Percentiles rank a stretch among this genome's conserved stretches.
Evolutionary conservation across 2,797 vertebrate species (phyloP).

Genomic region (Toxotes lorentzi): DNA sequence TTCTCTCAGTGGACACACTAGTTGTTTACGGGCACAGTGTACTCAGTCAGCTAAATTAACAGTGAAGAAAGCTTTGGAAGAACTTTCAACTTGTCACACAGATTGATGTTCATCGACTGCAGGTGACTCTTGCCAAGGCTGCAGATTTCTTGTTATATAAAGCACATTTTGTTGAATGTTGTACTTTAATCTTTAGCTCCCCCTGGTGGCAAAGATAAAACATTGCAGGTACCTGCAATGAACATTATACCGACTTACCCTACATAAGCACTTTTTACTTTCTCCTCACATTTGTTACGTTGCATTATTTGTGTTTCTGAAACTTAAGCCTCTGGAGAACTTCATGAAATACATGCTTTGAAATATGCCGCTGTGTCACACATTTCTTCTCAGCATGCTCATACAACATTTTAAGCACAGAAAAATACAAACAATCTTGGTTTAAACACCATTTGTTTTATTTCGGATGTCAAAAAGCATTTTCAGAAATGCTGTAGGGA

Average conservation of each 20-base stretch:
- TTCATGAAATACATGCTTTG: slow-evolving; percentile 62
- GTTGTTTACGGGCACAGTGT: slow-evolving; percentile 20
- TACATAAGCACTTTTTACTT: slow-evolving; percentile 52
- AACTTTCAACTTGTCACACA: not conserved
- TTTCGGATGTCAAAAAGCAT: slow-evolving; percentile 73
- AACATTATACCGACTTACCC: not conserved
- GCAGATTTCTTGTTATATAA: slow-evolving; percentile 11
- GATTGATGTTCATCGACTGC: slow-evolving; percentile 20
- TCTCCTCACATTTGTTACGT: slow-evolving; percentile 37
- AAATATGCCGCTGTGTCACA: slow-evolving; percentile 41
- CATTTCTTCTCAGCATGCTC: slow-evolving; percentile 10
- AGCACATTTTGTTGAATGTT: slow-evolving; percentile 22
- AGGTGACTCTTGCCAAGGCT: slow-evolving; percentile 7
- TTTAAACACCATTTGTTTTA: slow-evolving; percentile 74
- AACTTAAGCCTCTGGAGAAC: slow-evolving; percentile 22
- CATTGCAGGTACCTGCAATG: slow-evolving; percentile 42
- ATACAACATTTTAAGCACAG: not conserved
- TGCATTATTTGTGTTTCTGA: slow-evolving; percentile 41
- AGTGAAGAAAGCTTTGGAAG: not conserved
- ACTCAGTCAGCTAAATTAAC: slow-evolving; percentile 9
- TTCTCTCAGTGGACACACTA: slow-evolving; percentile 30
- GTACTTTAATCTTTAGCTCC: slow-evolving; percentile 51
- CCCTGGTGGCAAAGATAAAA: slow-evolving; percentile 61
- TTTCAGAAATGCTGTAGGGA: slow-evolving; percentile 70
- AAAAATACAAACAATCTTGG: not conserved